phyloP scores from a whole-genome alignment of 2,888 invertebrate genomes.

The Nebria brevicollis region DNA sequence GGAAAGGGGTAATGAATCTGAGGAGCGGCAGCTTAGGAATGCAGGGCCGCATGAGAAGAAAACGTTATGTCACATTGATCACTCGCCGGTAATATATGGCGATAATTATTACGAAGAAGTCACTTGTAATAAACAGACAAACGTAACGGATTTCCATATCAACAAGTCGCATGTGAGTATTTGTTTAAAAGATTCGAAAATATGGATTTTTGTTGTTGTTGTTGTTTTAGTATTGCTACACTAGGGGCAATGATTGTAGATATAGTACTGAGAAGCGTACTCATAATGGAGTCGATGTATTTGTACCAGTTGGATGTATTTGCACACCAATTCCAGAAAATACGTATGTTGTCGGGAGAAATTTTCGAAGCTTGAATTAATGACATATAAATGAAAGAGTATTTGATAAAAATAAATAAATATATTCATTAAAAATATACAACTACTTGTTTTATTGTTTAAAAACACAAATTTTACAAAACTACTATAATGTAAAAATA shows the following conservation, averaged over 20 bases:
- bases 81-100: not conserved
- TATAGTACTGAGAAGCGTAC: not conserved
- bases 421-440: conserved; percentile 1
- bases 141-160: not conserved
- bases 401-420: not conserved
- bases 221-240: not conserved
- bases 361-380: not conserved
- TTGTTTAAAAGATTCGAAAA: not conserved
- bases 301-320: not conserved
- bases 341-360: not conserved
- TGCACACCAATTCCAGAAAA: not conserved
- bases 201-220: too few relatives aligned
- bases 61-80: not conserved
- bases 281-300: not conserved
- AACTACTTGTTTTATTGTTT: not conserved
- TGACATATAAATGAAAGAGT: conserved; percentile 4
- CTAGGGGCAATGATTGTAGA: not conserved
- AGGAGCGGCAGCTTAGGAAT: not conserved
- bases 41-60: not conserved
- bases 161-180: not conserved
- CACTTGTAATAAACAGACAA: not conserved
- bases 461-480: not conserved
- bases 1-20: not conserved
- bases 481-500: not conserved
- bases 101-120: not conserved